phyloP scores from a whole-genome alignment of 2,888 invertebrate genomes.

The Drosophila mayaguana region DNA sequence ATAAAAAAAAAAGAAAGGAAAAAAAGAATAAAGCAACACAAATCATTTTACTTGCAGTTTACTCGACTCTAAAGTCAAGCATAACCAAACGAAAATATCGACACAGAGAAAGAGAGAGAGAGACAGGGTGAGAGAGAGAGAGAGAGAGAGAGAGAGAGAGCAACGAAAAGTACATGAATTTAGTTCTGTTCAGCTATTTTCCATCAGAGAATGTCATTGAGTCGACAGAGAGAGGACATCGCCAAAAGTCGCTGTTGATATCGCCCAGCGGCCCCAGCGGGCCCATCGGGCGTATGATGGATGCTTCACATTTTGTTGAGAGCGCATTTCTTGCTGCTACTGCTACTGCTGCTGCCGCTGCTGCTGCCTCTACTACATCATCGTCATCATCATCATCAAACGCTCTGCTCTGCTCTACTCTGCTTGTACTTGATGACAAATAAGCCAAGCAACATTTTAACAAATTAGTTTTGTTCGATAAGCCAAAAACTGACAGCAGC shows the following conservation, averaged over 20 bases:
- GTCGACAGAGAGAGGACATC: constrained; percentile 30
- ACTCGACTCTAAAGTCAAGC: constrained; percentile 64
- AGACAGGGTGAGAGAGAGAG: neutral
- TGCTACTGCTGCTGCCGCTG: neutral
- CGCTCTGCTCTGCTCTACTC: constrained; percentile 1
- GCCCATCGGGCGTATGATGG: constrained; percentile 61
- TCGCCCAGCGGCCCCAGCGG: constrained; percentile 23
- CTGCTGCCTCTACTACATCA: constrained; percentile 12
- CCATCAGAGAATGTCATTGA: constrained; percentile 56
- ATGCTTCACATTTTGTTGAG: constrained; percentile 57
- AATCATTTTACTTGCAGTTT: constrained; percentile 63
- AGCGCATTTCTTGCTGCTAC: constrained; percentile 33
- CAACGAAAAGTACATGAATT: constrained; percentile 46
- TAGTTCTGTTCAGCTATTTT: constrained; percentile 59
- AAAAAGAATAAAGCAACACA: constrained; percentile 34
- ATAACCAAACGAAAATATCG: constrained; percentile 13
- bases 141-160: neutral
- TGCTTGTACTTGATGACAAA: constrained; percentile 44
- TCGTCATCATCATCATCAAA: constrained; percentile 10
- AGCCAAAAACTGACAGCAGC: constrained; percentile 45
- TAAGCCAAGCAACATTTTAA: constrained; percentile 73
- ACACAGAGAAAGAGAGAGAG: neutral
- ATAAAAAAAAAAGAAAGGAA: constrained; percentile 34
- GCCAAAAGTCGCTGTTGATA: constrained; percentile 55
- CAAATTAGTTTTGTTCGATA: constrained; percentile 78